phyloP scores from a whole-genome alignment of 2,797 vertebrate genomes.

The Leptoclinus maculatus region DNA sequence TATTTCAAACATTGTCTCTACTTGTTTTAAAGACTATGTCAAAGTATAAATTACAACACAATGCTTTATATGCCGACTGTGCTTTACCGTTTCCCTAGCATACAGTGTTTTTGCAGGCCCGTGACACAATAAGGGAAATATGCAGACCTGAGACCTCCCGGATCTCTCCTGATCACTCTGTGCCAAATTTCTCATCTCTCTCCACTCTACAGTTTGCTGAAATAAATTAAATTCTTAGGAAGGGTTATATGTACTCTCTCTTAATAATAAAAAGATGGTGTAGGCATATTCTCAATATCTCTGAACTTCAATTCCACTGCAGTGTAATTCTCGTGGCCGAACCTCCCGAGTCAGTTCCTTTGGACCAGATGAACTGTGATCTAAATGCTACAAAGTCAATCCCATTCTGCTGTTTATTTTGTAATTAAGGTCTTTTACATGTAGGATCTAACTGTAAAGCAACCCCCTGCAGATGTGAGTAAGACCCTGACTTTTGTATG shows the following conservation, averaged over 20 bases:
- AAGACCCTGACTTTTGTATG: slow-evolving; percentile 10
- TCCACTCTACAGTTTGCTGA: slow-evolving; percentile 51
- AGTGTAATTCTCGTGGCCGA: slow-evolving; percentile 21
- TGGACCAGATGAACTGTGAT: slow-evolving; percentile 56
- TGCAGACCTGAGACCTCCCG: slow-evolving; percentile 56
- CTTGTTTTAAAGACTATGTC: slow-evolving; percentile 14
- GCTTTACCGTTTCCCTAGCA: slow-evolving; percentile 13
- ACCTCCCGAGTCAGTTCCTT: slow-evolving; percentile 50
- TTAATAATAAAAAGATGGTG: slow-evolving; percentile 40
- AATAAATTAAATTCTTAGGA: slow-evolving; percentile 67
- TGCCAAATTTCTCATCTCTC: slow-evolving; percentile 56
- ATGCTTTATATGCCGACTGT: slow-evolving; percentile 4
- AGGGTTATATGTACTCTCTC: slow-evolving; percentile 44
- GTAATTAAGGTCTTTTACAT: slow-evolving; percentile 49
- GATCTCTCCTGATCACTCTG: slow-evolving; percentile 48
- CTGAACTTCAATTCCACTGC: slow-evolving; percentile 41
- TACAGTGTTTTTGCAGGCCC: slow-evolving; percentile 26
- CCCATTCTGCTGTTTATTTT: slow-evolving; percentile 58
- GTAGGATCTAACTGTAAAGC: slow-evolving; percentile 49
- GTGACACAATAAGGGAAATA: slow-evolving; percentile 52
- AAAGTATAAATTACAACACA: slow-evolving; percentile 24
- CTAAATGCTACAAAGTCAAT: slow-evolving; percentile 58
- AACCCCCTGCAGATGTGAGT: slow-evolving; percentile 49
- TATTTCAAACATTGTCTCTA: slow-evolving; percentile 26
- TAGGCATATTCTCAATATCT: slow-evolving; percentile 53